Evolutionary conservation across 2,888 invertebrate genomes (phyloP).

Genomic region (Philopedon plagiatum): DNA sequence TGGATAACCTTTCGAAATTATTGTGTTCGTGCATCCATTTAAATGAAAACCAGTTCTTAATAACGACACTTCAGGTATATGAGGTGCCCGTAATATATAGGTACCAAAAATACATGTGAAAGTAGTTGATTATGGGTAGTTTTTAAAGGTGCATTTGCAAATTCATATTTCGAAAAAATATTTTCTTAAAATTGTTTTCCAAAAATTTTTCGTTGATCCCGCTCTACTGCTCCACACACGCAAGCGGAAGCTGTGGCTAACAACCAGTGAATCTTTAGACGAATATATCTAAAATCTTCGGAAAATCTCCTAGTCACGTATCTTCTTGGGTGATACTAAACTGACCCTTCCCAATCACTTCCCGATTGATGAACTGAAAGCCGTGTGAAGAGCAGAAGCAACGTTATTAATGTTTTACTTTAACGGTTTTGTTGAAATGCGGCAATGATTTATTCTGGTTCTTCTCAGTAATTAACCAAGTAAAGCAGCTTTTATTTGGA

Average conservation of each 20-base stretch:
- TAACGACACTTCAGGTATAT: slow-evolving; percentile 22
- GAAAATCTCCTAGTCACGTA: neutral
- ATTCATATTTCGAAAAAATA: too few relatives aligned
- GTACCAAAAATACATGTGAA: neutral
- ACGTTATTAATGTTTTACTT: slow-evolving; percentile 29
- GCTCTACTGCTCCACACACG: too few relatives aligned
- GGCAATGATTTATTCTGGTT: slow-evolving; percentile 21
- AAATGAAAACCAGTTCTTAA: slow-evolving; percentile 22
- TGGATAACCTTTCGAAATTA: slow-evolving; percentile 29
- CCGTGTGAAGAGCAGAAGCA: slow-evolving; percentile 22
- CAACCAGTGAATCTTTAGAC: too few relatives aligned
- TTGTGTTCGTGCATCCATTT: slow-evolving; percentile 21
- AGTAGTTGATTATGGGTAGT: neutral
- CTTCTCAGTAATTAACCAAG: slow-evolving; percentile 15
- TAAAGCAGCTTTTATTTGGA: slow-evolving; percentile 14
- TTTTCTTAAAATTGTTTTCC: too few relatives aligned
- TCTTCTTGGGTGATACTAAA: slow-evolving; percentile 8
- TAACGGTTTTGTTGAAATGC: slow-evolving; percentile 26
- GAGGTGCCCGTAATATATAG: neutral
- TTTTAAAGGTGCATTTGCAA: too few relatives aligned
- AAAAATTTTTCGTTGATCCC: too few relatives aligned
- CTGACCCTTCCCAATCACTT: slow-evolving; percentile 23
- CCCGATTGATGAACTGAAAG: slow-evolving; percentile 27
- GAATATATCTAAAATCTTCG: neutral
- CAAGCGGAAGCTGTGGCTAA: too few relatives aligned